Evolutionary conservation across 2,797 vertebrate species (phyloP).

Genomic region (Erethizon dorsatum): DNA sequence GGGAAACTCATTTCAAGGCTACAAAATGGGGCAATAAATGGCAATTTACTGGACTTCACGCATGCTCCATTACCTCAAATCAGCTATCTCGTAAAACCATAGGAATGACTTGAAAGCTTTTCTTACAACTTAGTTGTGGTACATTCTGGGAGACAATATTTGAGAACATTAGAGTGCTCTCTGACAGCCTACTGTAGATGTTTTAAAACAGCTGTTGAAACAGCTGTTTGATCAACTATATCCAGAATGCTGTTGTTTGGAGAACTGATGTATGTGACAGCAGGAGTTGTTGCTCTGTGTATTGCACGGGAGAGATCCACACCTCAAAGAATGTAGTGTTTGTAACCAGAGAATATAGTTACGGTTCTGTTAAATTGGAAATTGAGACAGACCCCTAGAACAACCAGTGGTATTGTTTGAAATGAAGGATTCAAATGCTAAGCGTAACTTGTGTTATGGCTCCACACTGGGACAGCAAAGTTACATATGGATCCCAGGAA

Average conservation of each 20-base stretch:
- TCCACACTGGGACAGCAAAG: background rate
- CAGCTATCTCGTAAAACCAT: background rate
- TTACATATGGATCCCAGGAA: background rate
- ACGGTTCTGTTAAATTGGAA: background rate
- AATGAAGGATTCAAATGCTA: background rate
- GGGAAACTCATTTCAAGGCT: background rate
- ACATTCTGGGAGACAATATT: background rate
- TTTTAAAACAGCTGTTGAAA: background rate
- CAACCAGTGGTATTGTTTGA: background rate
- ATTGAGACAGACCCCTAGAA: background rate
- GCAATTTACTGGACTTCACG: background rate
- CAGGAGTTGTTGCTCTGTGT: background rate
- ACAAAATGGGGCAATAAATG: background rate
- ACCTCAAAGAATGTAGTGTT: background rate
- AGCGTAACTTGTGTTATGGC: background rate
- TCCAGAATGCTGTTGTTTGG: background rate
- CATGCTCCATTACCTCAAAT: background rate
- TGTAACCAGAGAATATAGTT: background rate
- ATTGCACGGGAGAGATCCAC: background rate
- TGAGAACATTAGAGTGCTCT: background rate
- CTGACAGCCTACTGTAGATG: background rate
- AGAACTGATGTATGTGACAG: background rate
- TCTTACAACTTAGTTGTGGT: background rate
- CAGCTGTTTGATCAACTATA: background rate
- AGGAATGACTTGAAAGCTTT: background rate